phyloP scores from a whole-genome alignment of 2,797 vertebrate species.

The Sebastes flavidus region DNA sequence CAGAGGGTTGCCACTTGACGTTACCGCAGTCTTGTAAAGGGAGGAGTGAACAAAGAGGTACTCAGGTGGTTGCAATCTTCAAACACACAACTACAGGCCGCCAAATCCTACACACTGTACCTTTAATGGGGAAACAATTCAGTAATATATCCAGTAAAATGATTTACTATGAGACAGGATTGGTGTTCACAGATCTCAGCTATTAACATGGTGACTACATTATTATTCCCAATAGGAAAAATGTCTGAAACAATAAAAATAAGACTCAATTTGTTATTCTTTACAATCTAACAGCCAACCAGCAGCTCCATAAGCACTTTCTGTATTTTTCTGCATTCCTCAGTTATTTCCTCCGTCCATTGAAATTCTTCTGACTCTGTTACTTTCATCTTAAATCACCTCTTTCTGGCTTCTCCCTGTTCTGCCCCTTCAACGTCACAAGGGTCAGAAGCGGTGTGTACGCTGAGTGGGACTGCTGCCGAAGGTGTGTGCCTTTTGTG shows the following conservation, averaged over 20 bases:
- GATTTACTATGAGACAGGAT: background rate
- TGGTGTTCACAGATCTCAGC: background rate
- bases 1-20: too few species aligned
- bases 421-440: constrained; percentile 46
- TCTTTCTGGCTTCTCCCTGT: constrained; percentile 38
- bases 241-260: constrained; percentile 3
- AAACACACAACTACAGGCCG: too few species aligned
- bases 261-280: background rate
- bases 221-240: background rate
- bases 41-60: too few species aligned
- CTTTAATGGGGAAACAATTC: background rate
- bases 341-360: constrained; percentile 25
- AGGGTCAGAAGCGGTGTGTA: constrained; percentile 57
- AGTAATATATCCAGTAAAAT: background rate
- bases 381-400: constrained; percentile 59
- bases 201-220: background rate
- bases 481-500: constrained; percentile 34
- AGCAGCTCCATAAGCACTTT: background rate
- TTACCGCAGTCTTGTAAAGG: too few species aligned
- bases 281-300: constrained; percentile 16
- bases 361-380: constrained; percentile 38
- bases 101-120: too few species aligned
- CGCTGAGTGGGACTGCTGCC: constrained; percentile 30
- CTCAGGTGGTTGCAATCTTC: too few species aligned
- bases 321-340: constrained; percentile 32